A percentile compares a stretch with the other conserved stretches of the same genome.
Evolutionary conservation across 1,140 invertebrate species (phyloP).

Genomic region (Papilio machaon): DNA sequence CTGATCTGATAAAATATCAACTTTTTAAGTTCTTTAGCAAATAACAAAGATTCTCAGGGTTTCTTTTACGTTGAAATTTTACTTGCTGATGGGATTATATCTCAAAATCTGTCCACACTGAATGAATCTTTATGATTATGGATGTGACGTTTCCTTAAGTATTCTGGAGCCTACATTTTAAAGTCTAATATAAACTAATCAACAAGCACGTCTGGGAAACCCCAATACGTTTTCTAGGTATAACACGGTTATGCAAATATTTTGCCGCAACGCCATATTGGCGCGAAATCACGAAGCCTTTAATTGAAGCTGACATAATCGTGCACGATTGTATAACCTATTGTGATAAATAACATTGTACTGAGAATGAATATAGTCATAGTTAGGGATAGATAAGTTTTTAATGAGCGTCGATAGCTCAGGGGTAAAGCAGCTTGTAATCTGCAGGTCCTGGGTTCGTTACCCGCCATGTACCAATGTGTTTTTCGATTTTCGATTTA

Average conservation of each 20-base stretch:
- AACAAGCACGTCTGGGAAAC: not conserved
- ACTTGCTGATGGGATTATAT: not conserved
- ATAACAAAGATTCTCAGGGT: not conserved
- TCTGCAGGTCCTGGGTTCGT: too few relatives aligned
- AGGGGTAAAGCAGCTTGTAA: too few relatives aligned
- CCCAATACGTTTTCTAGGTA: constrained; percentile 6
- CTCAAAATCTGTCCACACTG: too few relatives aligned
- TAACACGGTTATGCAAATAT: constrained; percentile 7
- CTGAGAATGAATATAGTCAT: too few relatives aligned
- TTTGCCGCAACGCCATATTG: not conserved
- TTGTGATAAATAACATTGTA: not conserved
- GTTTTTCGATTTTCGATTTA: too few relatives aligned
- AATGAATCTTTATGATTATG: too few relatives aligned
- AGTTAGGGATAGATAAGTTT: too few relatives aligned
- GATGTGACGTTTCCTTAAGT: not conserved
- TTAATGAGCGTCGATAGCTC: too few relatives aligned
- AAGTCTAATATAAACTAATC: not conserved
- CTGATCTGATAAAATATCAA: not conserved
- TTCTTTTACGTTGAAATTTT: not conserved
- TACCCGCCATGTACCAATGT: too few relatives aligned
- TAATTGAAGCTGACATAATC: constrained; percentile 17
- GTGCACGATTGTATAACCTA: not conserved
- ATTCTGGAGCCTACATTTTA: not conserved
- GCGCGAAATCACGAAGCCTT: constrained; percentile 21
- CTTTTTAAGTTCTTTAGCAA: not conserved